Evolutionary conservation across 2,797 vertebrate species (phyloP).

Genomic region (Liparis tanakae): DNA sequence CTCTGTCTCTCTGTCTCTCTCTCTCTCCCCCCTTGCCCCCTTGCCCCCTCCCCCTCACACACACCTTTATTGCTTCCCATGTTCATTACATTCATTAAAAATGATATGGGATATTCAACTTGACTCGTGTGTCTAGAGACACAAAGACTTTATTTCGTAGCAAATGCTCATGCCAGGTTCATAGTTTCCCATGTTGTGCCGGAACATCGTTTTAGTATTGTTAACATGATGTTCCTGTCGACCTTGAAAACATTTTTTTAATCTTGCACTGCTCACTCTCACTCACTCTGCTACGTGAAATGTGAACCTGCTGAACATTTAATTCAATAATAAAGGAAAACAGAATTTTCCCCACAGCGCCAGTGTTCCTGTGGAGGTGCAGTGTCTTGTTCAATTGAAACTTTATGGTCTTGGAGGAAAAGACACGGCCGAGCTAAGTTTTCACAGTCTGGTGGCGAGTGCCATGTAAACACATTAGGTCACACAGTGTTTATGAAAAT

Average conservation of each 20-base stretch:
- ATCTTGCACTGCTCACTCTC: conserved; percentile 44
- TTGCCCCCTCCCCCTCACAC: not conserved
- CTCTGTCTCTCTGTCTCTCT: not conserved
- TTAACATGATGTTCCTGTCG: conserved; percentile 40
- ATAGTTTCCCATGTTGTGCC: conserved; percentile 35
- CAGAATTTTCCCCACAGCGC: conserved; percentile 50
- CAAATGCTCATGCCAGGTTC: conserved; percentile 47
- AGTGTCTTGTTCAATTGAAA: conserved; percentile 58
- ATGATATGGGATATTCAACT: conserved; percentile 69
- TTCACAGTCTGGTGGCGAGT: conserved; percentile 61
- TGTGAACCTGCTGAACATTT: conserved; percentile 55
- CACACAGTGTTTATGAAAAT: conserved; percentile 56
- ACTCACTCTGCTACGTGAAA: conserved; percentile 45
- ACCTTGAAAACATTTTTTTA: conserved; percentile 54
- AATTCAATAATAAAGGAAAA: conserved; percentile 75
- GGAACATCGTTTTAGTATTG: conserved; percentile 36
- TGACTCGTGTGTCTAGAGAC: conserved; percentile 55
- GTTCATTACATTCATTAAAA: conserved; percentile 60
- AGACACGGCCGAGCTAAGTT: conserved; percentile 51
- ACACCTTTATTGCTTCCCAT: conserved; percentile 63
- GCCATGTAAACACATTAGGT: conserved; percentile 65
- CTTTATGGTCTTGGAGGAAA: conserved; percentile 65
- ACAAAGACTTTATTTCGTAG: conserved; percentile 45
- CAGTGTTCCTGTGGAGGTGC: conserved; percentile 41
- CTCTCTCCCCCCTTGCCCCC: not conserved